These are phyloP conservation scores for Halotydeus destructor DNA, from an alignment of 1,140 invertebrate species.

Conservation along the genomic window DNA sequence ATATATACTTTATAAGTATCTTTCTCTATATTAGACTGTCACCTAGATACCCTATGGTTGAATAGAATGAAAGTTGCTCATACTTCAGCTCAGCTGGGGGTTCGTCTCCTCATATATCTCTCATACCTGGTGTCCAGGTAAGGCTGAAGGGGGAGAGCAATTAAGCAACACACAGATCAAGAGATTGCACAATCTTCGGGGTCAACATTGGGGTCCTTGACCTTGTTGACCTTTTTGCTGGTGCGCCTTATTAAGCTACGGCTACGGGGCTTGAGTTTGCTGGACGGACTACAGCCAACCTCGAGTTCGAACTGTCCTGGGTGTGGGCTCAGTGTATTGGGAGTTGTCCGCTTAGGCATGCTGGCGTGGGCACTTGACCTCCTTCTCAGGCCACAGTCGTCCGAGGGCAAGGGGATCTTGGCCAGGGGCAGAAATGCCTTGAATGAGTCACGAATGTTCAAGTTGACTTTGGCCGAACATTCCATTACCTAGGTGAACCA, in stretches of 20 bases:
- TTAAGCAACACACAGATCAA: no score
- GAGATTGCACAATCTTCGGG: conserved; percentile 14
- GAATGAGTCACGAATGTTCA: conserved; percentile 46
- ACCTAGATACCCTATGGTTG: no score
- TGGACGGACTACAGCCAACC: not conserved
- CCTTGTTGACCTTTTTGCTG: conserved; percentile 44
- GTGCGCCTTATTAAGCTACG: conserved; percentile 52
- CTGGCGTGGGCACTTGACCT: conserved; percentile 46
- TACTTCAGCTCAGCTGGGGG: no score
- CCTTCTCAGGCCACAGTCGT: conserved; percentile 36
- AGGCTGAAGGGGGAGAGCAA: no score
- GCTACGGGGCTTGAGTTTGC: conserved; percentile 37
- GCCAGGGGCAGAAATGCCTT: conserved; percentile 21
- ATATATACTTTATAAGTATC: no score
- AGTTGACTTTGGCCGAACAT: conserved; percentile 53
- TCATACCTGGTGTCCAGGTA: no score
- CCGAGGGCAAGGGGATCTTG: conserved; percentile 17
- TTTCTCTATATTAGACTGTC: no score
- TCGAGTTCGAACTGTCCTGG: conserved; percentile 17
- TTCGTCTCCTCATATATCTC: no score
- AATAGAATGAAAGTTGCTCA: no score
- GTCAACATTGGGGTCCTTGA: conserved; percentile 14
- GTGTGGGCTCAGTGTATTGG: conserved; percentile 17
- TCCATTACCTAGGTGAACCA: conserved; percentile 52
- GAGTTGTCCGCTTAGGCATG: conserved; percentile 17